phyloP scores from a whole-genome alignment of 2,113 vertebrate species.

The Megaleporinus macrocephalus region DNA sequence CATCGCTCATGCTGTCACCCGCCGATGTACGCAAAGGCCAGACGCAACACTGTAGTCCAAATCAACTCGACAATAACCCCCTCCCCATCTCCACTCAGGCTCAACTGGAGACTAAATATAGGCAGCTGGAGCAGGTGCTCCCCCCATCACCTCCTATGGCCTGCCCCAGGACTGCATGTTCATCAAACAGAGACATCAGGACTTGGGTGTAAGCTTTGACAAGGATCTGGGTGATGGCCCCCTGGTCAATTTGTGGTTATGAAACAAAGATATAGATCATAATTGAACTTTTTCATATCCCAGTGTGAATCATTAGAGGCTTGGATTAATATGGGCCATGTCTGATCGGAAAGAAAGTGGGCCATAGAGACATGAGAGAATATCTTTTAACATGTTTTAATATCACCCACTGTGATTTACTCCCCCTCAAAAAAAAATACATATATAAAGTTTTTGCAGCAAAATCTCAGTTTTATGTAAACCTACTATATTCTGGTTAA shows the following conservation, averaged over 20 bases:
- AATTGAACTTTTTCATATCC: constrained; percentile 37
- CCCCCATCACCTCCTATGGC: constrained; percentile 36
- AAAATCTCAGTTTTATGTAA: no score
- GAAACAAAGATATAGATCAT: constrained; percentile 25
- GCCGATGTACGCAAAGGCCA: constrained; percentile 56
- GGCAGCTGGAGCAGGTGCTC: constrained; percentile 38
- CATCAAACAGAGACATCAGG: constrained; percentile 18
- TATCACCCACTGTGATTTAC: background rate
- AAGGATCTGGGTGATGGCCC: constrained; percentile 5
- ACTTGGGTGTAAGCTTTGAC: background rate
- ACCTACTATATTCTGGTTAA: no score
- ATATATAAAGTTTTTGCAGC: no score
- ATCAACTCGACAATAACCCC: constrained; percentile 57
- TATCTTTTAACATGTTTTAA: background rate
- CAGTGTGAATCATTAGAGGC: constrained; percentile 20
- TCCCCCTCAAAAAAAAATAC: no score
- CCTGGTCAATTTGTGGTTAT: background rate
- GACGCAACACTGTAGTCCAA: constrained; percentile 52
- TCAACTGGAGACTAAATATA: constrained; percentile 46
- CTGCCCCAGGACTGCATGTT: constrained; percentile 5
- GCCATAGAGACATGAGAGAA: constrained; percentile 17
- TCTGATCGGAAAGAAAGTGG: constrained; percentile 12
- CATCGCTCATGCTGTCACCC: constrained; percentile 64
- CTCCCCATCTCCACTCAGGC: constrained; percentile 19
- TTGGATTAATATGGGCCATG: constrained; percentile 11